Base-by-base conservation (phyloP, 2,113 vertebrate genomes). In the Vidua macroura region DNA sequence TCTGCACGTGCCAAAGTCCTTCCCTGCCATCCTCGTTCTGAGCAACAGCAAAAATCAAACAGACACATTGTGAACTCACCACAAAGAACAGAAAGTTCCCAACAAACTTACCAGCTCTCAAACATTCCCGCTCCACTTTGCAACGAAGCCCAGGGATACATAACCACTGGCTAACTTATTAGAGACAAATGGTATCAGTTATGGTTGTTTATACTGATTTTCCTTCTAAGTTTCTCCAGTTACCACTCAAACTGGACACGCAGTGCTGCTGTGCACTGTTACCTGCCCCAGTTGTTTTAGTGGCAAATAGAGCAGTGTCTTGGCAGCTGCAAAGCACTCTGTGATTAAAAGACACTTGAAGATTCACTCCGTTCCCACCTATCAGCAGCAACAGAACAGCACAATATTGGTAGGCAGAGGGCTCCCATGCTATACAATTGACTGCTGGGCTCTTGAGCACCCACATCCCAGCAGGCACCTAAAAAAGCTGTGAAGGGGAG, bases 361-460 rank as follows among this genome's bases (percentile, higher is more conserved):
- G 37, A 31, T 35, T 76, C 37, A n/a, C n/a, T 56, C 31, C 30
- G 79, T 80, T 14, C 2, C 24, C 46, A 62, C 23, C 44, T 24
- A n/a, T 23, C 37, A 73, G 28, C 39, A 77, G 27, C 39, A 74
- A 18, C 8, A 11, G 28, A 41, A 56, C 15, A 82, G 22, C 51
- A 64, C 41, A 64, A 1, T 4, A 37, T 1, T 2, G 8, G 22
- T 60, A 68, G 35, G 16, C 33, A 30, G 0, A 80, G 58, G 43
- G 56, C 27, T 63, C 23, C 62, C 64, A 31, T 25, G 44, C 20
- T 53, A 56, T 49, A 37, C 51, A 55, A 37, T 13, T 66, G 30
- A 31, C 35, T 70, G 43, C 7, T 9, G 23, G 60, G 30, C 31
- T 73, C 55, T 51, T 62, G 44, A 44, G 37, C n/a, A 70, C 16